These are phyloP conservation scores for Gymnorhina tibicen DNA, from an alignment of 2,113 vertebrate species.

Conservation along the genomic window DNA sequence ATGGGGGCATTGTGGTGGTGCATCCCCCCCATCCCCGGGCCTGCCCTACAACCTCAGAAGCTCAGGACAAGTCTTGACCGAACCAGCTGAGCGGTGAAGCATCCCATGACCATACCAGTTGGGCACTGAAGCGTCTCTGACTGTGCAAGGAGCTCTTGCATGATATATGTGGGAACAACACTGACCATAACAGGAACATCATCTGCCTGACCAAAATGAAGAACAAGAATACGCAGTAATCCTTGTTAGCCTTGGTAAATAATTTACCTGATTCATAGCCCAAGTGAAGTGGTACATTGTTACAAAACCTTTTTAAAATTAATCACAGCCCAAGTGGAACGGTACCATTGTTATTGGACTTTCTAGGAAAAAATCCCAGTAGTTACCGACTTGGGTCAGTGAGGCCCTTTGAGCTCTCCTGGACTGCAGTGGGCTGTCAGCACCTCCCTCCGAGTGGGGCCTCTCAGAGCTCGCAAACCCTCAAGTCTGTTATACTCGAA, in stretches of 20 bases:
- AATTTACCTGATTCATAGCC: neutral
- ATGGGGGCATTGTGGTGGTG: neutral
- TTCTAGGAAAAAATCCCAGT: neutral
- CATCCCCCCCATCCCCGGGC: neutral
- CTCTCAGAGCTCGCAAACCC: neutral
- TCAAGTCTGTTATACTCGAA: neutral
- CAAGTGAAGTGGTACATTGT: neutral
- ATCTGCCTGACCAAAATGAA: neutral
- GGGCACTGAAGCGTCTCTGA: neutral
- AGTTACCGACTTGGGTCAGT: neutral
- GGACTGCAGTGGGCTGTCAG: neutral
- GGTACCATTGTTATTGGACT: neutral
- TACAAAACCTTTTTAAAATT: neutral
- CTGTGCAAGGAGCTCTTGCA: neutral
- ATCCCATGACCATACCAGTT: neutral
- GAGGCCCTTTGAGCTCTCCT: neutral
- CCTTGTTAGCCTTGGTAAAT: neutral
- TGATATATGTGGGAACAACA: neutral
- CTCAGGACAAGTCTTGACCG: neutral
- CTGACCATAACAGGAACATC: neutral
- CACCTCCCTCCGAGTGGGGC: neutral
- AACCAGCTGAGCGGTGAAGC: neutral
- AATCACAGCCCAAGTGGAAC: neutral
- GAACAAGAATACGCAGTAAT: neutral
- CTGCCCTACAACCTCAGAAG: neutral